Conservation (phyloP, 2,113 vertebrate species). For the Tilapia sparmanii region DNA sequence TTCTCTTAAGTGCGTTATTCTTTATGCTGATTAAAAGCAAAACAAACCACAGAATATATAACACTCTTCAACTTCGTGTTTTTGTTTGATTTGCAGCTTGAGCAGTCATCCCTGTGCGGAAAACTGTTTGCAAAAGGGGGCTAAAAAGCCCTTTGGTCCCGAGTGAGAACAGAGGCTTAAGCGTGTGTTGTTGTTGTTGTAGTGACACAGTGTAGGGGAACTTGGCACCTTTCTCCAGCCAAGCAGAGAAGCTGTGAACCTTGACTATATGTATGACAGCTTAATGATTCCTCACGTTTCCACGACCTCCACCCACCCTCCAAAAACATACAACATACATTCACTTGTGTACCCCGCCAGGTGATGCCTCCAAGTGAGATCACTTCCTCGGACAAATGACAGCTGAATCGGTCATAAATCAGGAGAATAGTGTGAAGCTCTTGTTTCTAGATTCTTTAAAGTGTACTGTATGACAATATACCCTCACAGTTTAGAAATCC, state of each 20-base stretch:
- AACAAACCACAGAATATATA: constrained; percentile 40
- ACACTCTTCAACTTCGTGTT: neutral
- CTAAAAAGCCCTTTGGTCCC: constrained; percentile 15
- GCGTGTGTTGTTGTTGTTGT: constrained; percentile 53
- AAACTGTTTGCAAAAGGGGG: neutral
- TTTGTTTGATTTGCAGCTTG: constrained; percentile 14
- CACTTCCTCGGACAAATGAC: constrained; percentile 27
- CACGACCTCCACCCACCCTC: constrained; percentile 39
- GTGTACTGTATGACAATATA: neutral
- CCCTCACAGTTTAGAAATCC: neutral
- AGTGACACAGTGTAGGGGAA: constrained; percentile 48
- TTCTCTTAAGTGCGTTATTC: neutral
- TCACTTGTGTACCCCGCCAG: neutral
- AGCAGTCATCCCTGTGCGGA: neutral
- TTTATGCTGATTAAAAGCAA: constrained; percentile 37
- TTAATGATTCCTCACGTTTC: constrained; percentile 61
- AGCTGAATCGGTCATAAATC: constrained; percentile 9
- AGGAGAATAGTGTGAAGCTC: neutral
- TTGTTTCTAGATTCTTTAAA: constrained; percentile 3
- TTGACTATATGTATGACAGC: constrained; percentile 48
- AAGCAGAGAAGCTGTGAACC: constrained; percentile 22
- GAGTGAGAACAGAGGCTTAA: constrained; percentile 30
- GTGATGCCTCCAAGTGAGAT: constrained; percentile 49
- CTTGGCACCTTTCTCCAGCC: constrained; percentile 15
- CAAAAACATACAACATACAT: neutral